phyloP scores from a whole-genome alignment of 1,140 invertebrate species.

The Ceratoteleas bidentatus region DNA sequence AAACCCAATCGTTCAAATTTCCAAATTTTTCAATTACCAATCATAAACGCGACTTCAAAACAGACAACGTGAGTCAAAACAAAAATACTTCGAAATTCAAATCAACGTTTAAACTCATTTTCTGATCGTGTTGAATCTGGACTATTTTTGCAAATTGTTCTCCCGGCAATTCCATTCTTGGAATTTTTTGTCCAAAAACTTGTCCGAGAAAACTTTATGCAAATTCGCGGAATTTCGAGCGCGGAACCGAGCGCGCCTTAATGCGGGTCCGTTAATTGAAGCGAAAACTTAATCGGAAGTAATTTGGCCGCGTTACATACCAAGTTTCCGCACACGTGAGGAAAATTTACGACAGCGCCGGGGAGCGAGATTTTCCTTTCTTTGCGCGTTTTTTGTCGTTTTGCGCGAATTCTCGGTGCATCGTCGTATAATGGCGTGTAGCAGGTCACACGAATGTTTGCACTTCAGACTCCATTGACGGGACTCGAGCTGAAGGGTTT shows the following conservation, averaged over 20 bases:
- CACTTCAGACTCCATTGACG: constrained; percentile 45
- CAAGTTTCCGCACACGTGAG: background rate
- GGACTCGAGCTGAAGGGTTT: constrained; percentile 41
- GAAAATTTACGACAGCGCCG: background rate
- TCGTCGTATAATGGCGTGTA: constrained; percentile 12
- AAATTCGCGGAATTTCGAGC: background rate
- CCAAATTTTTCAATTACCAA: too few relatives aligned
- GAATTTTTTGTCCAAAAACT: too few relatives aligned
- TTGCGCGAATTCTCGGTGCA: background rate
- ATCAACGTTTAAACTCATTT: too few relatives aligned
- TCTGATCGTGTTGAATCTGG: too few relatives aligned
- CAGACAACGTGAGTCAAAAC: too few relatives aligned
- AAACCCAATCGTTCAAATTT: too few relatives aligned
- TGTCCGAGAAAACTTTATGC: background rate
- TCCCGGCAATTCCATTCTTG: too few relatives aligned
- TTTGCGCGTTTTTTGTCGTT: background rate
- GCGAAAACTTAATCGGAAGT: background rate
- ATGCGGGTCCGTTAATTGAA: background rate
- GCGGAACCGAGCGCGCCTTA: background rate
- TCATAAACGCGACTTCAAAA: too few relatives aligned
- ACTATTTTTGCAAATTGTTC: too few relatives aligned
- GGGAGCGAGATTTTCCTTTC: background rate
- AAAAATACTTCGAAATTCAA: too few relatives aligned
- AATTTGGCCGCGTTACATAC: background rate
- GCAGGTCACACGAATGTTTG: constrained; percentile 43